Evolutionary conservation across 2,888 invertebrate genomes (phyloP).

Genomic region (Halocaridina rubra): DNA sequence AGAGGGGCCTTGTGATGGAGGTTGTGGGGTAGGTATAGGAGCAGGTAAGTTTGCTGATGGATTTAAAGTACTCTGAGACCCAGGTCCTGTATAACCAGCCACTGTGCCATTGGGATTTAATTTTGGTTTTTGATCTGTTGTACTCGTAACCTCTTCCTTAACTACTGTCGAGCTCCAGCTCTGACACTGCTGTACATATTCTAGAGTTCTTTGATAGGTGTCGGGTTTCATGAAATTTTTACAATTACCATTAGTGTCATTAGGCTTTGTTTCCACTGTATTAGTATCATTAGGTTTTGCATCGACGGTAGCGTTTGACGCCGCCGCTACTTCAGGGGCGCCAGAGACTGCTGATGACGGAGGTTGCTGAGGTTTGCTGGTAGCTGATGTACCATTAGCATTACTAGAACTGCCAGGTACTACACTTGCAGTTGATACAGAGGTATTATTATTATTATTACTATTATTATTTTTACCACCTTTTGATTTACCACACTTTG

Average conservation of each 20-base stretch:
- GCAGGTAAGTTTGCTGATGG: constrained; percentile 66
- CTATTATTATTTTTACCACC: not conserved
- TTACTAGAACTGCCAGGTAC: not conserved
- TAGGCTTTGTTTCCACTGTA: not conserved
- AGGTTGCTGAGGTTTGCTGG: not conserved
- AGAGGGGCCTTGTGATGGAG: constrained; percentile 65
- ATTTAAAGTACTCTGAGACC: constrained; percentile 2
- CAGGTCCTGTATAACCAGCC: constrained; percentile 48
- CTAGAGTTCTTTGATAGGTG: constrained; percentile 87
- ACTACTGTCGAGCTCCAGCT: constrained; percentile 63
- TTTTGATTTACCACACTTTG: constrained; percentile 42
- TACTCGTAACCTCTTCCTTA: constrained; percentile 76
- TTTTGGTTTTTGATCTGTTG: constrained; percentile 74
- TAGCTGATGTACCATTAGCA: not conserved
- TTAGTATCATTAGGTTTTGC: constrained; percentile 24
- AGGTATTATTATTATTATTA: not conserved
- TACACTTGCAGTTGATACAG: not conserved
- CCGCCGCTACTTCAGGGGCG: constrained; percentile 65
- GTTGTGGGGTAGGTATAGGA: constrained; percentile 38
- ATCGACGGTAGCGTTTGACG: constrained; percentile 51
- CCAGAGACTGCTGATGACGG: not conserved
- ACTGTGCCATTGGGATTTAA: constrained; percentile 54
- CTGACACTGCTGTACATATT: constrained; percentile 88
- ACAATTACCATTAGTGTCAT: constrained; percentile 11
- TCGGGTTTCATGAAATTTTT: constrained; percentile 80